Conservation (phyloP, 2,888 invertebrate species). For the Campopleginae sp. region DNA sequence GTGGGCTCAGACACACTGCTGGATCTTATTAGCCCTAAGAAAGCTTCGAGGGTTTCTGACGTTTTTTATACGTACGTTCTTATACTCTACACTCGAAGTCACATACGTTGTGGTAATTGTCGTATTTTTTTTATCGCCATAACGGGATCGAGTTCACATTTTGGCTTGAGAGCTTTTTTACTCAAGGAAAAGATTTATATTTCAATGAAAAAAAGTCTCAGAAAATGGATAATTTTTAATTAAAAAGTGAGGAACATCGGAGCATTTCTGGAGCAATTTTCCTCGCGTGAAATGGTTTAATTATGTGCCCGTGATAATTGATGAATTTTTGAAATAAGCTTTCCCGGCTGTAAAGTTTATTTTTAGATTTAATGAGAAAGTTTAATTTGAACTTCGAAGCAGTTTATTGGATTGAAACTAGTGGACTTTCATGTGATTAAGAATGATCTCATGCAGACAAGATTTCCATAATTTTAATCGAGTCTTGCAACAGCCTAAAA, state of each 20-base stretch:
- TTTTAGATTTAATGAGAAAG: neutral
- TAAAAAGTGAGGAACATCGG: neutral
- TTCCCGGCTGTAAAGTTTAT: neutral
- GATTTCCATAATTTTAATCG: constrained; percentile 13
- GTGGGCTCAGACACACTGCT: constrained; percentile 45
- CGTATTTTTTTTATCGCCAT: neutral
- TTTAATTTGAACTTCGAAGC: neutral
- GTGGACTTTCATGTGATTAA: neutral
- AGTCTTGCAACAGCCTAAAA: neutral
- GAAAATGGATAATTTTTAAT: neutral
- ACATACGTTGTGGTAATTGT: neutral
- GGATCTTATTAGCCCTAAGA: constrained; percentile 56
- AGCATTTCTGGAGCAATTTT: neutral
- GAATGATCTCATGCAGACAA: constrained; percentile 2
- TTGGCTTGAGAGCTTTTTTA: neutral
- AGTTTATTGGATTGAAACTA: neutral
- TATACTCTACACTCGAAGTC: neutral
- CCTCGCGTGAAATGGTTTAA: neutral
- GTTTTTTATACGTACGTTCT: neutral
- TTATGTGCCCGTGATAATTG: neutral
- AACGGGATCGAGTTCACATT: neutral
- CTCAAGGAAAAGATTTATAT: neutral
- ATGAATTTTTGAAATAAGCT: neutral
- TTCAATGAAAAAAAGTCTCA: neutral
- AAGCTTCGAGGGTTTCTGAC: constrained; percentile 15